These are phyloP conservation scores for Pollachius pollachius DNA, from an alignment of 2,113 vertebrate species.

Conservation along the genomic window DNA sequence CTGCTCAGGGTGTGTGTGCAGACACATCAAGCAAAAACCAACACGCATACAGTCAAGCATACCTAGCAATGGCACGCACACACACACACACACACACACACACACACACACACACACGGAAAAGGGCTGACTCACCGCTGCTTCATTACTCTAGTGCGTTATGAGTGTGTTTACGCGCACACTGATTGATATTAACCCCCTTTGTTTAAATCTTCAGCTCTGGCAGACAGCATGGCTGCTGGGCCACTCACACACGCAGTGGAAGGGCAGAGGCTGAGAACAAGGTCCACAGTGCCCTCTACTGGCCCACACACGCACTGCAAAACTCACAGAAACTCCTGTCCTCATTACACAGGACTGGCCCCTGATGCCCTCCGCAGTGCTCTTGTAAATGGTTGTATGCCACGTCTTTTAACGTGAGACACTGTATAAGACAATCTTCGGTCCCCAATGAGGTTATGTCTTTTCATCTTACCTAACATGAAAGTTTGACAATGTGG, in stretches of 20 bases:
- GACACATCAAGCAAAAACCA: neutral
- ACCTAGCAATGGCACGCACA: too few relatives aligned
- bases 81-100: too few relatives aligned
- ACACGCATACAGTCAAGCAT: too few relatives aligned
- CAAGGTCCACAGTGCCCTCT: constrained; percentile 75
- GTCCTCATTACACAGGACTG: too few relatives aligned
- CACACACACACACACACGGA: constrained; percentile 10
- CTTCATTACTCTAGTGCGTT: constrained; percentile 66
- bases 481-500: too few relatives aligned
- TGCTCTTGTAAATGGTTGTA: too few relatives aligned
- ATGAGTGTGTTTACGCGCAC: constrained; percentile 62
- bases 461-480: too few relatives aligned
- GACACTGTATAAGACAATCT: too few relatives aligned
- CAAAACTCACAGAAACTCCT: neutral
- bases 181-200: constrained; percentile 67
- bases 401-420: too few relatives aligned
- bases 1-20: neutral
- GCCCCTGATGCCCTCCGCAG: too few relatives aligned
- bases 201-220: constrained; percentile 64
- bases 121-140: constrained; percentile 60
- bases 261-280: constrained; percentile 27
- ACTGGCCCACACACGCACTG: constrained; percentile 40
- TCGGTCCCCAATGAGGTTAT: too few relatives aligned
- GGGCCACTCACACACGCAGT: constrained; percentile 32
- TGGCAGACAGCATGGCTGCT: constrained; percentile 38